These are phyloP conservation scores for Drosophila eugracilis DNA, from an alignment of 1,140 invertebrate species.

Conservation along the genomic window DNA sequence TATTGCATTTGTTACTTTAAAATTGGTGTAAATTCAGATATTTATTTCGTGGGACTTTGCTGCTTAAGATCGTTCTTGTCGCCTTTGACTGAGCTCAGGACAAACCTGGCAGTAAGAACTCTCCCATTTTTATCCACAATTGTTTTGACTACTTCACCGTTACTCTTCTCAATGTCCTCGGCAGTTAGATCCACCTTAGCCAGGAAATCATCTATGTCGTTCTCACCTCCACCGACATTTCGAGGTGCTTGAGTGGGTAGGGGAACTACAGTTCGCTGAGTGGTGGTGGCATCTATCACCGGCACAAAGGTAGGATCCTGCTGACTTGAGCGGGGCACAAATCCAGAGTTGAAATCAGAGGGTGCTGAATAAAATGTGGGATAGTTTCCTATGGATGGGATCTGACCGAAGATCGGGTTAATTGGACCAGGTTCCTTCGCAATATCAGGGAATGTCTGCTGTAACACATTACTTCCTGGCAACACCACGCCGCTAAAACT, in stretches of 20 bases:
- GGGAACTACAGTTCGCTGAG: neutral
- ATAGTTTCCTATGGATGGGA: neutral
- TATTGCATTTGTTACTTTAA: neutral
- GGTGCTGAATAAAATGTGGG: neutral
- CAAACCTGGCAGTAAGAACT: slow-evolving; percentile 60
- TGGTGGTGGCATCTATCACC: slow-evolving; percentile 15
- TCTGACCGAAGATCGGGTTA: neutral
- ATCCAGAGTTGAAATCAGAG: neutral
- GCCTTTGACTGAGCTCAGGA: slow-evolving; percentile 57
- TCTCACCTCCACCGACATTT: neutral
- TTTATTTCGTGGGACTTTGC: slow-evolving; percentile 48
- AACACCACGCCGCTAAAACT: slow-evolving; percentile 6
- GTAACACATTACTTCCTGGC: slow-evolving; percentile 10
- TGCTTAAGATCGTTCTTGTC: neutral
- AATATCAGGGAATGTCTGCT: slow-evolving; percentile 16
- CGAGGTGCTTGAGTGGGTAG: slow-evolving; percentile 8
- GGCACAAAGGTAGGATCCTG: slow-evolving; percentile 1
- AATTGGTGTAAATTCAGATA: neutral
- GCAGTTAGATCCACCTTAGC: slow-evolving; percentile 46
- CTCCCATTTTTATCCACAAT: slow-evolving; percentile 70
- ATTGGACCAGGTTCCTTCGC: slow-evolving; percentile 5
- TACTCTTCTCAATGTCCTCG: slow-evolving; percentile 47
- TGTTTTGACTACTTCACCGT: slow-evolving; percentile 64
- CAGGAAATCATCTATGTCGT: slow-evolving; percentile 59
- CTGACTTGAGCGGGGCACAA: neutral